Base-by-base conservation (phyloP, 1,140 invertebrate species). In the Heliconius eleuchia region DNA sequence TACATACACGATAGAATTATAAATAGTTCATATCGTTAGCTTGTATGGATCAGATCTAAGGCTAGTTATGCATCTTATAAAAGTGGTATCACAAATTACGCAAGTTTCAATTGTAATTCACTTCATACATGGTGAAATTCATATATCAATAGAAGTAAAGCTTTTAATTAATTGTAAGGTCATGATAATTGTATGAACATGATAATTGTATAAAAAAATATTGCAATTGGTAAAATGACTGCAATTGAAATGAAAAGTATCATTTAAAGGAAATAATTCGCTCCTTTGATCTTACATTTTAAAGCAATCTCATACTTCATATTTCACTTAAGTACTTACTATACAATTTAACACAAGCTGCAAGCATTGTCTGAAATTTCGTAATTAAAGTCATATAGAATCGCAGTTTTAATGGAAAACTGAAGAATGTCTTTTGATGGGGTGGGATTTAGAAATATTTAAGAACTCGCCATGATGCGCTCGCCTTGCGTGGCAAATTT, bases 401-500 rank as follows among this genome's bases (percentile, higher is more conserved):
- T 13, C 27, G 23, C 27, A 23, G 60, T 66, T 66, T 57, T 66
- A 66, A 66, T 66, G 60, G 60, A 66, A 66, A 66, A 66, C 23
- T 30, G 23, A 66, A 66, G 60, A 0, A 30, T 23, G n/a, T 60
- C 55, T 66, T 66, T 66, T 5, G 23, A 66, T 27, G 60, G 27
- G 27, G 60, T 57, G 50, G 50, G 6, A 19, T 52, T 7, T 57
- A 57, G n/a, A 16, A 27, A 66, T 23, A 66, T 16, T 66, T 27
- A 11, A n/a, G 27, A 66, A 66, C 1, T 16, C 60, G 60, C 16
- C 23, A 30, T 66, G 60, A 23, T 23, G 23, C 23, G 23, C 23
- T 23, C 23, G 23, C 23, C 23, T 23, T 23, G 13, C 19, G 52
- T 55, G 16, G 52, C 16, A 6, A n/a, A 16, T 13, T 55, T 55